Evolutionary conservation across 2,797 vertebrate genomes (phyloP).

Genomic region (Catharus ustulatus): DNA sequence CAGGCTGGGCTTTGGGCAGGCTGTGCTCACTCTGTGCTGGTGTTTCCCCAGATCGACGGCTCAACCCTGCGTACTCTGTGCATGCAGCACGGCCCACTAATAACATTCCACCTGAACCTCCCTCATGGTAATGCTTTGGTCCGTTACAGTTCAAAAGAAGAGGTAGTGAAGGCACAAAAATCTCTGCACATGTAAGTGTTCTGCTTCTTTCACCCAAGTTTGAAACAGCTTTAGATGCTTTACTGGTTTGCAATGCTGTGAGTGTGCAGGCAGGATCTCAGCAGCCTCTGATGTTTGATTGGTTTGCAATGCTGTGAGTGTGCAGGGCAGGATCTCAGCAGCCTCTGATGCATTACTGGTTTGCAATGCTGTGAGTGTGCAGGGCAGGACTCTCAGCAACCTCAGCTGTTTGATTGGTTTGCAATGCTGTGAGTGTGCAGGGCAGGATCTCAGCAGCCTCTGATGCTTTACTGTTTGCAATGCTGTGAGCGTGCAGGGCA

Average conservation of each 20-base stretch:
- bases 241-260: accelerated
- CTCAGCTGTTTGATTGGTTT: too few relatives aligned
- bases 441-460: too few relatives aligned
- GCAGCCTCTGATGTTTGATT: too few relatives aligned
- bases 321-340: too few relatives aligned
- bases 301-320: too few relatives aligned
- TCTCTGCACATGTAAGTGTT: conserved; percentile 90
- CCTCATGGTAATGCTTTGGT: conserved; percentile 89
- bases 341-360: too few relatives aligned
- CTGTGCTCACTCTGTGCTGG: accelerated
- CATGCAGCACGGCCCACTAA: conserved; percentile 92
- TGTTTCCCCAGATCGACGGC: conserved; percentile 82
- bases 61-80: conserved; percentile 91
- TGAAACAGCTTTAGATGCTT: neutral
- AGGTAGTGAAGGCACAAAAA: conserved; percentile 91
- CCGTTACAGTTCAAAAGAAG: conserved; percentile 91
- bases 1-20: neutral
- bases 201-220: too few relatives aligned
- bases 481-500: too few relatives aligned
- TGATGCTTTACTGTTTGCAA: too few relatives aligned
- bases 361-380: too few relatives aligned
- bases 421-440: too few relatives aligned
- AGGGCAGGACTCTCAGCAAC: too few relatives aligned
- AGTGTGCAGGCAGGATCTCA: neutral
- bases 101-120: conserved; percentile 93